phyloP scores from a whole-genome alignment of 2,797 vertebrate genomes.

The Nyctalus aviator region DNA sequence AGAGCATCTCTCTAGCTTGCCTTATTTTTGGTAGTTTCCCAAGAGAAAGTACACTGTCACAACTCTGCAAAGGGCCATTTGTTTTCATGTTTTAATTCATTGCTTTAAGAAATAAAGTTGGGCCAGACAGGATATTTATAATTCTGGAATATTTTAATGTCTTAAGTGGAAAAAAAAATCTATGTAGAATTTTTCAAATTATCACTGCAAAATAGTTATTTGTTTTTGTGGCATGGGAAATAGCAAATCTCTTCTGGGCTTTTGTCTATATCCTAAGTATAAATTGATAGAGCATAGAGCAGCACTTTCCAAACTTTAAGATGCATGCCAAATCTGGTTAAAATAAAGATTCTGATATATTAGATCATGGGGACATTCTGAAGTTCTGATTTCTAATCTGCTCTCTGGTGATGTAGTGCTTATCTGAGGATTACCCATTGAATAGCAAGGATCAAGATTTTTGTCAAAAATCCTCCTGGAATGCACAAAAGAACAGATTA shows the following conservation, averaged over 20 bases:
- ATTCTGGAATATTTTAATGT: slow-evolving; percentile 38
- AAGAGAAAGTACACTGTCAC: background rate
- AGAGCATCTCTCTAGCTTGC: background rate
- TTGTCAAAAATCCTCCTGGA: slow-evolving; percentile 12
- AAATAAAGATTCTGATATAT: slow-evolving; percentile 17
- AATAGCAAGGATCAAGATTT: background rate
- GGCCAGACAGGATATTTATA: background rate
- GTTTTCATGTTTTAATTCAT: background rate
- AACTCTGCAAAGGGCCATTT: background rate
- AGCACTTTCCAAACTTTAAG: background rate
- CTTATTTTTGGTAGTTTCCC: slow-evolving; percentile 5
- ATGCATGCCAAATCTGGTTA: background rate
- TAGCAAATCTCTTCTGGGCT: background rate
- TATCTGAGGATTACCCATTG: background rate
- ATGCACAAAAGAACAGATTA: background rate
- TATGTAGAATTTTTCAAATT: background rate
- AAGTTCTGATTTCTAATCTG: background rate
- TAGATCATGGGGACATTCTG: background rate
- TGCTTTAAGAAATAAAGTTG: no score
- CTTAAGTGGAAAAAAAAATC: slow-evolving; percentile 16
- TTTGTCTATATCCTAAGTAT: background rate
- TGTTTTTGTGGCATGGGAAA: slow-evolving; percentile 34
- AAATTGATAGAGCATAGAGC: background rate
- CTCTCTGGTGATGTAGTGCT: background rate
- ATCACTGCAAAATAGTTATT: background rate